A percentile compares a stretch with the other conserved stretches of the same genome.
phyloP scores from a whole-genome alignment of 2,888 invertebrate genomes.

The Aquatica leii region DNA sequence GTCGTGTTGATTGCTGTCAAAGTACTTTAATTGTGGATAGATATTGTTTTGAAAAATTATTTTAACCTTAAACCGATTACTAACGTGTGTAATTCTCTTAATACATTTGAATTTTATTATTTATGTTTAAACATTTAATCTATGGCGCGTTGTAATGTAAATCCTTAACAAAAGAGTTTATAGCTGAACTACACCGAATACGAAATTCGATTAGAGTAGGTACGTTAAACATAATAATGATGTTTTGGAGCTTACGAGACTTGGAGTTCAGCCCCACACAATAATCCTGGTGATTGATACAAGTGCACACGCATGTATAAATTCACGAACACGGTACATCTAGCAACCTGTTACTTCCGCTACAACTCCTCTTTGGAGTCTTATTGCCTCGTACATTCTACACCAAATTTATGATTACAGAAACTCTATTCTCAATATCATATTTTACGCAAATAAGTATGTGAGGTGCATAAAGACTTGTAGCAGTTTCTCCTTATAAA shows the following conservation, averaged over 20 bases:
- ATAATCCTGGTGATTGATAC: constrained; percentile 43
- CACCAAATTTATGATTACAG: constrained; percentile 20
- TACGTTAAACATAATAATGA: constrained; percentile 30
- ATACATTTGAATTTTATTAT: constrained; percentile 4
- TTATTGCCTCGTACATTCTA: constrained; percentile 38
- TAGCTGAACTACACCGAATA: constrained; percentile 14
- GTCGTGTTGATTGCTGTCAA: no score
- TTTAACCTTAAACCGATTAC: no score
- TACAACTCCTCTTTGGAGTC: constrained; percentile 43
- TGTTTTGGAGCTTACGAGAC: constrained; percentile 28
- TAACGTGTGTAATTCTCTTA: no score
- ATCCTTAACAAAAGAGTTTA: constrained; percentile 21
- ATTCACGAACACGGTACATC: constrained; percentile 41
- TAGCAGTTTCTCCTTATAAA: no score
- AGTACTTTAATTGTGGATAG: no score
- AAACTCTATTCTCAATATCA: constrained; percentile 11
- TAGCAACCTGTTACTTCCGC: constrained; percentile 50
- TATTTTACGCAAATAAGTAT: neutral
- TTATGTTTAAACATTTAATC: neutral
- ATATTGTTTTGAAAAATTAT: no score
- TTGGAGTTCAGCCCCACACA: constrained; percentile 32
- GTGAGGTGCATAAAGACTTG: no score
- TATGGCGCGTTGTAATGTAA: neutral
- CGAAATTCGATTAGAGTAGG: constrained; percentile 30
- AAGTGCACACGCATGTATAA: constrained; percentile 44